phyloP scores from a whole-genome alignment of 2,113 vertebrate species.

The Ptilorrhoa leucosticta region DNA sequence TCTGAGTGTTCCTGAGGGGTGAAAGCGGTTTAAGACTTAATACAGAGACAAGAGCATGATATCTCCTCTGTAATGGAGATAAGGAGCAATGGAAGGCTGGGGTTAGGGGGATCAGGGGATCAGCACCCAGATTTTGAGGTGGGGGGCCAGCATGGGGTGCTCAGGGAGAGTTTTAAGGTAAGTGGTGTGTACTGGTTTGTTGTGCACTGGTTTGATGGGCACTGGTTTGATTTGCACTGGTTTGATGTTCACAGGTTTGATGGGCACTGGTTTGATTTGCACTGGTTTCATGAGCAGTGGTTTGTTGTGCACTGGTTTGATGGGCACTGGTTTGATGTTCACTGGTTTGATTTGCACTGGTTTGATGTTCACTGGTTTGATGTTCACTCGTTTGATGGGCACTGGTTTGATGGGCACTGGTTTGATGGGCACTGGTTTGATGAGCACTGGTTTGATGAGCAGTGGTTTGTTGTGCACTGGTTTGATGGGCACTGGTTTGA shows the following conservation, averaged over 20 bases:
- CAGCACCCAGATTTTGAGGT: not conserved
- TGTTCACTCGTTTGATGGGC: too few species aligned
- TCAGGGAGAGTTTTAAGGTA: not conserved
- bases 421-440: not conserved
- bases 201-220: not conserved
- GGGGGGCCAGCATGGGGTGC: not conserved
- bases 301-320: not conserved
- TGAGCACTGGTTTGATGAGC: not conserved
- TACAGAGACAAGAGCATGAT: rapidly evolving
- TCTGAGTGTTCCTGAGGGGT: not conserved
- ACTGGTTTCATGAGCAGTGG: not conserved
- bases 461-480: not conserved
- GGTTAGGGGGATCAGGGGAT: too few species aligned
- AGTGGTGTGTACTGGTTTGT: not conserved
- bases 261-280: too few species aligned
- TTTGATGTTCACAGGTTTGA: not conserved
- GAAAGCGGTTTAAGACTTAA: not conserved
- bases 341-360: too few species aligned
- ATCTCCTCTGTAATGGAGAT: not conserved
- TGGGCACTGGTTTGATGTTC: too few species aligned
- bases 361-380: too few species aligned
- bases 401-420: not conserved
- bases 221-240: not conserved
- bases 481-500: too few species aligned
- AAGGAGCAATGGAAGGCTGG: not conserved